A percentile compares a stretch with the other conserved stretches of the same genome.
Evolutionary conservation across 2,113 vertebrate genomes (phyloP).

Genomic region (Oreochromis spilurus): DNA sequence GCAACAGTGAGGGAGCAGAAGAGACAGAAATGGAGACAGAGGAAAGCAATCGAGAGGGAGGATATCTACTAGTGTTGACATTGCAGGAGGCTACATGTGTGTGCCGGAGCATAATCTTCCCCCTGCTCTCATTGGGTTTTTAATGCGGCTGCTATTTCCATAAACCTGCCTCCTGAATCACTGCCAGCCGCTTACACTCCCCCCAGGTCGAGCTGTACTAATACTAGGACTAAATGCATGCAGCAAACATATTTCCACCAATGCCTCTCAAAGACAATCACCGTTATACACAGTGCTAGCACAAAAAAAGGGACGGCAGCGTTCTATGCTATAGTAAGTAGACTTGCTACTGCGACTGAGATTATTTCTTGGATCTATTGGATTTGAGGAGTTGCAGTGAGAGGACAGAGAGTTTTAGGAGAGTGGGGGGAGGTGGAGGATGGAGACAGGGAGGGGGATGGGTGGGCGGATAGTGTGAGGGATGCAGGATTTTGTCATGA

Average conservation of each 20-base stretch:
- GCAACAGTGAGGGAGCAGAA: background rate
- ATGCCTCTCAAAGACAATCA: slow-evolving; percentile 48
- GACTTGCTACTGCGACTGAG: slow-evolving; percentile 30
- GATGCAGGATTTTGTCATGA: slow-evolving; percentile 61
- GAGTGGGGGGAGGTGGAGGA: background rate
- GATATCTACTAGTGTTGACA: slow-evolving; percentile 66
- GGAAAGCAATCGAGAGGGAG: slow-evolving; percentile 48
- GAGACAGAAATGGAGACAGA: slow-evolving; percentile 31
- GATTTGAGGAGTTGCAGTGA: slow-evolving; percentile 49
- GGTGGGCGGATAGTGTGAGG: slow-evolving; percentile 32
- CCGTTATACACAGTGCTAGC: slow-evolving; percentile 51
- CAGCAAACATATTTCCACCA: slow-evolving; percentile 53
- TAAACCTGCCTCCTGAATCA: slow-evolving; percentile 71
- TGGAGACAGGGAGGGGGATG: background rate
- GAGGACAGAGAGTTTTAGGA: slow-evolving; percentile 28
- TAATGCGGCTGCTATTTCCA: slow-evolving; percentile 68
- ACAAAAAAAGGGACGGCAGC: background rate
- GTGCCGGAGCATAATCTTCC: slow-evolving; percentile 61
- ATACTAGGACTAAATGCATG: slow-evolving; percentile 54
- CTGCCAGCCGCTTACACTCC: slow-evolving; percentile 54
- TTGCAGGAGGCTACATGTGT: slow-evolving; percentile 58
- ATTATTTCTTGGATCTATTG: slow-evolving; percentile 58
- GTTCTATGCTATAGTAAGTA: slow-evolving; percentile 27
- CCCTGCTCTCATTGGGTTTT: slow-evolving; percentile 63
- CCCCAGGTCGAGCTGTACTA: slow-evolving; percentile 51